Percentiles rank a stretch among this genome's conserved stretches.
Evolutionary conservation across 2,797 vertebrate species (phyloP).

Genomic region (Australoheros facetus): DNA sequence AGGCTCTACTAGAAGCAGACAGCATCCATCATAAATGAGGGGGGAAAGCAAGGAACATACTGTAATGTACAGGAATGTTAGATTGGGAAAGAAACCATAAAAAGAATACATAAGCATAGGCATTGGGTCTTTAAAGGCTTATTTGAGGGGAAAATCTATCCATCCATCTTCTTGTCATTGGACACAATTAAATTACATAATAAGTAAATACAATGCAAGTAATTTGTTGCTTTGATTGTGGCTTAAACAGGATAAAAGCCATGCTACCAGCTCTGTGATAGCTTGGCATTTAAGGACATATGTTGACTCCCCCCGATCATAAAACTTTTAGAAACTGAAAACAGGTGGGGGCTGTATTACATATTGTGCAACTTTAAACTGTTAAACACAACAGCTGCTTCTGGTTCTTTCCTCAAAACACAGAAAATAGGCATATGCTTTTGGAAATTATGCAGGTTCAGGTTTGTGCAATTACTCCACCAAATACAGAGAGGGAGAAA

Average conservation of each 20-base stretch:
- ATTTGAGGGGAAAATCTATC: too few relatives aligned
- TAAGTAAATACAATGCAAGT: neutral
- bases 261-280: neutral
- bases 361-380: neutral
- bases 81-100: neutral
- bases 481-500: neutral
- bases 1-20: neutral
- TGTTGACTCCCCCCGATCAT: too few relatives aligned
- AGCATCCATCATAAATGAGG: conserved; percentile 3
- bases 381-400: conserved; percentile 7
- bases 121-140: neutral
- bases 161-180: neutral
- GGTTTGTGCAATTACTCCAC: neutral
- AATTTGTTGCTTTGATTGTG: neutral
- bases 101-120: neutral
- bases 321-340: neutral
- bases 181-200: neutral
- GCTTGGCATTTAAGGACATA: too few relatives aligned
- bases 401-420: neutral
- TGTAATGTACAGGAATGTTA: neutral
- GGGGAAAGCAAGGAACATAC: neutral
- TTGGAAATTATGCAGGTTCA: neutral
- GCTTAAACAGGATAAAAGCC: neutral
- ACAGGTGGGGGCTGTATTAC: neutral
- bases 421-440: neutral